These are phyloP conservation scores for Chouioia cunea DNA, from an alignment of 2,888 invertebrate genomes.

Conservation along the genomic window DNA sequence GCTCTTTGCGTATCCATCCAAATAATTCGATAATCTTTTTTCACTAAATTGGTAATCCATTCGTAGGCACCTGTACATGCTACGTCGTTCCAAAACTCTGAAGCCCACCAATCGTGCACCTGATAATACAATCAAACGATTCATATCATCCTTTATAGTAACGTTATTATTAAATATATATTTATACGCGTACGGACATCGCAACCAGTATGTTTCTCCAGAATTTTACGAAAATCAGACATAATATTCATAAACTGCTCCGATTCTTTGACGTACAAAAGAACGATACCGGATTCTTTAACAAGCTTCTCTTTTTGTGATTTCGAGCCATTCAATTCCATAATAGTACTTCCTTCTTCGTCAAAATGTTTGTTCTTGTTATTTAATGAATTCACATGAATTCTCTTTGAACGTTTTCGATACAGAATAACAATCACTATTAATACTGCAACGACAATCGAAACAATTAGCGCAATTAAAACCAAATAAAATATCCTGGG, in stretches of 20 bases:
- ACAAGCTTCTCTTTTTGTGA: slow-evolving; percentile 42
- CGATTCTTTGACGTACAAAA: slow-evolving; percentile 43
- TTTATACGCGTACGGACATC: too few relatives aligned
- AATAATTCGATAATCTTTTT: slow-evolving; percentile 52
- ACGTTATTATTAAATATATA: too few relatives aligned
- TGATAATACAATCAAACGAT: slow-evolving; percentile 36
- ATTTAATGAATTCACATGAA: slow-evolving; percentile 18
- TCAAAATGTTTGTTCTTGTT: slow-evolving; percentile 17
- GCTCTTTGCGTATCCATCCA: slow-evolving; percentile 59
- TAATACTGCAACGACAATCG: slow-evolving; percentile 36
- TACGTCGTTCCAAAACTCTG: slow-evolving; percentile 56
- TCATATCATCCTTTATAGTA: neutral
- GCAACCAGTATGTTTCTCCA: slow-evolving; percentile 39
- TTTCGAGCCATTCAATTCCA: slow-evolving; percentile 27
- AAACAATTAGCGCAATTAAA: slow-evolving; percentile 21
- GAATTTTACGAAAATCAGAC: slow-evolving; percentile 40
- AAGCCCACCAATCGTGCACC: slow-evolving; percentile 60
- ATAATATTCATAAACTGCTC: slow-evolving; percentile 46
- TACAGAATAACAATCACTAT: slow-evolving; percentile 38
- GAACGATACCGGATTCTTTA: slow-evolving; percentile 39
- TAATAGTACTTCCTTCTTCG: slow-evolving; percentile 25
- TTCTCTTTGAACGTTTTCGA: slow-evolving; percentile 16
- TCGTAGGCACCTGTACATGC: slow-evolving; percentile 55
- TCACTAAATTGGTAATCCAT: slow-evolving; percentile 57
- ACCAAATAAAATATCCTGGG: slow-evolving; percentile 28